Evolutionary conservation across 1,140 invertebrate species (phyloP), one percentile per base, ranked within the genome.

Genomic region (Rhizoglyphus robini): DNA sequence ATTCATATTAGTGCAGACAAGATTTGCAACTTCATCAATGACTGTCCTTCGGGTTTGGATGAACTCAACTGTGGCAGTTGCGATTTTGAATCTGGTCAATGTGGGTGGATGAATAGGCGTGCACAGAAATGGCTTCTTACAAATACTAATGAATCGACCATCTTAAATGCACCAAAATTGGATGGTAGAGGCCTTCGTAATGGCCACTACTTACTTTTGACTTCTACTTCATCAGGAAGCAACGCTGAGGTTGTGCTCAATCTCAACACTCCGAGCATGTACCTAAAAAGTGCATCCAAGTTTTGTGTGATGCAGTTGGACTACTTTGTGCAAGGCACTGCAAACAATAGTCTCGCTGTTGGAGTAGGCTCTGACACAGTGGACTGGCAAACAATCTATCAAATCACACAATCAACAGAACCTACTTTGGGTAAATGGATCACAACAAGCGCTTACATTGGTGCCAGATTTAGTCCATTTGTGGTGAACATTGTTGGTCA

Each of bases 61-160:
- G 58, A 60, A 32, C 8, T 54, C 31, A 69, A 68, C 13, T 69
- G 69, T 20, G 20, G 32, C 32, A 41, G 46, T 15, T 70, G 69
- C 29, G 58, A 69, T 41, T 70, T 70, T 60, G 69, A 70, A 65
- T 49, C 34, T 2, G 65, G 59, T 8, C 27, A 30, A 25, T 70
- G 69, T 46, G 68, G 66, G 0, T 70, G 69, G 69, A 30, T 20
- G 1, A 57, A 67, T 46, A 60, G 29, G 8, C 23, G 8, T 23
- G 15, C 8, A 8, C 8, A 54, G 31, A 15, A 32, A 54, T 54
- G 51, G 51, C 51, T 54, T 25, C 51, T 54, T 11, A 54, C 51
- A 8, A 54, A 32, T 54, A 0, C 31, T 4, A 4, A 41, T 41
- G 36, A 41, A 41, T 41, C 36, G 36, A 18, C 8, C 18, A 41